A percentile compares a stretch with the other conserved stretches of the same genome.
phyloP scores from a whole-genome alignment of 2,888 invertebrate genomes.

The Drosophila longiperda region DNA sequence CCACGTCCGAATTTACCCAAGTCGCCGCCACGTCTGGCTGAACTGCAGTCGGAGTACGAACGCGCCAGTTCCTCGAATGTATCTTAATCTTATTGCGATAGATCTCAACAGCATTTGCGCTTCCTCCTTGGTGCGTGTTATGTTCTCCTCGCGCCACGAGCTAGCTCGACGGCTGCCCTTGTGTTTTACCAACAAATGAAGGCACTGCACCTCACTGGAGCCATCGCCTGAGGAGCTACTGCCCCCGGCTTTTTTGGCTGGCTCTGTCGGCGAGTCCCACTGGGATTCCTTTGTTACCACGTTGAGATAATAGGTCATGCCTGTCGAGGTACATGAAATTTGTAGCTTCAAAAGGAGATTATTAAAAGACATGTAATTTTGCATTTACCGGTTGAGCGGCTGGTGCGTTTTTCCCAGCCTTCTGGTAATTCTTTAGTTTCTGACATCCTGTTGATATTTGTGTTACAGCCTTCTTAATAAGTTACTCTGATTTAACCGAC shows the following conservation, averaged over 20 bases:
- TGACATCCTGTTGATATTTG: constrained; percentile 67
- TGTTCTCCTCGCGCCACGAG: constrained; percentile 97
- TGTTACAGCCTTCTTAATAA: background rate
- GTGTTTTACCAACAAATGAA: constrained; percentile 91
- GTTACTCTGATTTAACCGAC: background rate
- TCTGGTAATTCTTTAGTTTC: constrained; percentile 89
- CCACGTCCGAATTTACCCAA: constrained; percentile 94
- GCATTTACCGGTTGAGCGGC: constrained; percentile 81
- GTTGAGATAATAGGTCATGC: constrained; percentile 97
- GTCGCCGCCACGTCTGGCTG: constrained; percentile 97
- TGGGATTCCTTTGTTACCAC: constrained; percentile 98
- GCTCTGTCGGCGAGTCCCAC: constrained; percentile 95
- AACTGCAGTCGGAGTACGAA: constrained; percentile 98
- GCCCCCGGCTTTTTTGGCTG: constrained; percentile 77
- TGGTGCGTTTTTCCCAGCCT: constrained; percentile 91
- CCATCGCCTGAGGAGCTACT: constrained; percentile 76
- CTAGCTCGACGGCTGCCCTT: constrained; percentile 96
- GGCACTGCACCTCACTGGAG: constrained; percentile 93
- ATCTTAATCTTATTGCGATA: constrained; percentile 88
- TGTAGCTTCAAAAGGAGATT: background rate
- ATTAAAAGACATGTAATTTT: background rate
- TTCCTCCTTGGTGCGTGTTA: constrained; percentile 96
- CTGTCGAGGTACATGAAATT: constrained; percentile 85
- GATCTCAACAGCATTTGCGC: constrained; percentile 93
- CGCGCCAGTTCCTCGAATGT: constrained; percentile 94